Base-by-base conservation (phyloP, 2,113 vertebrate genomes). In the Scortum barcoo region DNA sequence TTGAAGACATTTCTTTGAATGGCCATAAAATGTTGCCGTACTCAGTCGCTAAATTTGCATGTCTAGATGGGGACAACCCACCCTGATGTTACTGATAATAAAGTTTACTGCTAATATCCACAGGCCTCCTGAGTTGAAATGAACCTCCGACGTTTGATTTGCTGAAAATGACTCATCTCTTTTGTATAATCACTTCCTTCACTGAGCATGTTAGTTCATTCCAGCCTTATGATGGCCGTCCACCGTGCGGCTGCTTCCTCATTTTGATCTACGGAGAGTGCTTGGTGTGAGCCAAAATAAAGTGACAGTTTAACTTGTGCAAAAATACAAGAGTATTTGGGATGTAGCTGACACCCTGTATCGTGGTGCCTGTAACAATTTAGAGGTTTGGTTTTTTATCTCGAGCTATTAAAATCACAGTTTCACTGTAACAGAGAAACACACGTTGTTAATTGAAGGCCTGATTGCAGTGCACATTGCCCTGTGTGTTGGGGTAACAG, bases 221-320 rank as follows among this genome's bases (percentile, higher is more conserved):
- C 8, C 1, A 22, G 76, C 28, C 44, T 65, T 19, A n/a, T n/a
- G 26, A 51, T 30, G 5, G 17, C 30, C 28, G 38, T 57, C 20
- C 62, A 14, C 38, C 26, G 54, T 54, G 33, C 54, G 17, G 33
- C 42, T 28, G n/a, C 42, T 69, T 66, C 58, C 30, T 50, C 3
- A 0, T 62, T 51, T 51, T 26, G 36, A 42, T 69, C 48, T 56
- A 30, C 38, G 33, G 3, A 54, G 54, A 50, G 44, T 58, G 30
- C 36, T 50, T 67, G 38, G 48, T 36, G 22, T 26, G 36, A 56
- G 75, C 70, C 38, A 30, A 70, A 79, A 65, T 53, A 81, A 84
- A 82, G 78, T 84, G 78, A 89, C 80, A 53, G 30, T 80, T 70
- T 36, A 22, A 72, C 54, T 72, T 83, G 76, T 88, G 76, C 89